These are phyloP conservation scores for Drosophila helvetica DNA, from an alignment of 2,888 invertebrate genomes.

Conservation along the genomic window DNA sequence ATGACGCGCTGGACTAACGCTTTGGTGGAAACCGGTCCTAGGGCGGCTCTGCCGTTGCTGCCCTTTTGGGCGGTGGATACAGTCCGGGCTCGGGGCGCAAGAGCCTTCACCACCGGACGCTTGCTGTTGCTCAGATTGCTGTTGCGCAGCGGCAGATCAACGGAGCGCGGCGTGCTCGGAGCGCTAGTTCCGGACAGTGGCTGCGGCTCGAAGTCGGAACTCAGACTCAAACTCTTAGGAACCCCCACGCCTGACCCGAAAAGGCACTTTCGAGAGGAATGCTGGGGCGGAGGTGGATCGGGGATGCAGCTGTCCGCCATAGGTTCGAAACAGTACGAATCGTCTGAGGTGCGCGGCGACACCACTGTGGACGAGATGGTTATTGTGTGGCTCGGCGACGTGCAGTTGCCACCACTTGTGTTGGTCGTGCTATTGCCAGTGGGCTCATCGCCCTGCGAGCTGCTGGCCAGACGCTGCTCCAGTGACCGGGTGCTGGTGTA, in stretches of 20 bases:
- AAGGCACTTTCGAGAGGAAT: conserved; percentile 53
- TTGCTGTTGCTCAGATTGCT: conserved; percentile 29
- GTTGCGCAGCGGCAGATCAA: conserved; percentile 20
- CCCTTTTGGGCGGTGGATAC: neutral
- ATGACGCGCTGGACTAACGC: neutral
- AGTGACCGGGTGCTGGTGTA: conserved; percentile 63
- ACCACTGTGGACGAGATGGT: conserved; percentile 8
- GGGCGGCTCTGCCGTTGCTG: neutral
- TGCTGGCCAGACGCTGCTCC: conserved; percentile 8
- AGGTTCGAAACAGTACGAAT: neutral
- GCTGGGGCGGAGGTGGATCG: neutral
- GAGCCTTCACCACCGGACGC: neutral
- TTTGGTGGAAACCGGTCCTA: neutral
- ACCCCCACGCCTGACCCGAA: conserved; percentile 23
- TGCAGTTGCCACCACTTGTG: neutral
- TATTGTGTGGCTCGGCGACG: conserved; percentile 8
- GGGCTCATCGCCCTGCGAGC: neutral
- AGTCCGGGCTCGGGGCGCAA: neutral
- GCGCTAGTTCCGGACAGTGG: conserved; percentile 8
- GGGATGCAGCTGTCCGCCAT: neutral
- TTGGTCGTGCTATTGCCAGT: neutral
- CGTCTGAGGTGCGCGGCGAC: conserved; percentile 21
- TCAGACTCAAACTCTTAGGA: neutral
- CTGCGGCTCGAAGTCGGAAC: conserved; percentile 19
- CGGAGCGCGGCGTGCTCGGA: conserved; percentile 42